Percentiles rank a stretch among this genome's conserved stretches.
phyloP scores from a whole-genome alignment of 2,888 invertebrate species.

The Heliconius hortense region DNA sequence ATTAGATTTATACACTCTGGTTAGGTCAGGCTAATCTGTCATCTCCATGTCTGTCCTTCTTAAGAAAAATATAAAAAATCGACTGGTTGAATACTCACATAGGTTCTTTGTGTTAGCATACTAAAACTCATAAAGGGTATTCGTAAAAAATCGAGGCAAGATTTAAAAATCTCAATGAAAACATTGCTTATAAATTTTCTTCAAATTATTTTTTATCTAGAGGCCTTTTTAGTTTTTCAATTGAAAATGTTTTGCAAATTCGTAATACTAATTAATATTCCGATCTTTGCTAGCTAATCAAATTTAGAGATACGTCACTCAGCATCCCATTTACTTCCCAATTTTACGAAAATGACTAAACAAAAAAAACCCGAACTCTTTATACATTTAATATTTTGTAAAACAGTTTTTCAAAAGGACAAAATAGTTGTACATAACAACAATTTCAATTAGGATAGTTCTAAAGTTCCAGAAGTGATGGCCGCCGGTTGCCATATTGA shows the following conservation, averaged over 20 bases:
- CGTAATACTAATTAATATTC: no score
- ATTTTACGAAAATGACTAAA: no score
- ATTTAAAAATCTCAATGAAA: neutral
- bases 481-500: slow-evolving; percentile 61
- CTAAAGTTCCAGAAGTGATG: slow-evolving; percentile 44
- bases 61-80: neutral
- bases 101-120: no score
- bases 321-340: no score
- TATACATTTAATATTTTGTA: neutral
- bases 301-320: no score
- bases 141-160: no score
- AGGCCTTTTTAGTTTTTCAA: neutral
- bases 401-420: slow-evolving; percentile 5
- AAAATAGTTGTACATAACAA: slow-evolving; percentile 58
- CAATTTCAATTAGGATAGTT: slow-evolving; percentile 74
- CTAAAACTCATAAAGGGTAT: no score
- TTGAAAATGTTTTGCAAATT: neutral
- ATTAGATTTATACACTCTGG: no score
- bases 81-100: neutral
- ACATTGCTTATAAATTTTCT: neutral
- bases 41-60: neutral
- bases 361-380: no score
- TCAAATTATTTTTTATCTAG: neutral
- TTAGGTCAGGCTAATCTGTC: no score
- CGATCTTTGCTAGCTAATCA: no score